Base-by-base conservation (phyloP, 2,113 vertebrate species). In the Python bivittatus region DNA sequence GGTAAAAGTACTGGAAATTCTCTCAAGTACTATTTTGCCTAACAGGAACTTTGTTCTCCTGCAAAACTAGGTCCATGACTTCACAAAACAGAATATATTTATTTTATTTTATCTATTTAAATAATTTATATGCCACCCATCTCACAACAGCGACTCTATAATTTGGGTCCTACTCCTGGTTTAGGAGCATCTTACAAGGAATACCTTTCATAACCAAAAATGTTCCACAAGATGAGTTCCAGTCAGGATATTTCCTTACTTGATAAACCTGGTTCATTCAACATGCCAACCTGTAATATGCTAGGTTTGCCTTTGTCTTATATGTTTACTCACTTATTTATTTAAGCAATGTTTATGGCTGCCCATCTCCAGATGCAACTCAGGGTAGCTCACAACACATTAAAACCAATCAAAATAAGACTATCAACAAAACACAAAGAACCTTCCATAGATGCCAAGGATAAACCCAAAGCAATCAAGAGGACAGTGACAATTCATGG, bases 1-100 rank as follows among this genome's bases (percentile, higher is more conserved):
- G 38, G 1, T 23, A 90, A 57, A 92, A 90, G 17, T 20, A 48
- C 6, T 90, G 58, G 56, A 90, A 54, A 90, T 92, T 90, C 52
- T 57, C 17, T 56, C 52, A 92, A 57, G 60, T 48, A 33, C 4
- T 57, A 86, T 57, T 92, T 90, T 93, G 52, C 27, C 42, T 38
- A 4, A 61, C 2, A 8, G 56, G 53, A 38, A 7, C 42, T 60
- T 84, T 84, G 87, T 84, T 83, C 86, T 22, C 88, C 61, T 89
- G 33, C 25, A 57, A 38, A 68, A 86, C 84, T 52, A n/a, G 29
- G n/a, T 52, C 38, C 9, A 53, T 54, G n/a, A 17, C 68, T 72
- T 17, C n/a, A 17, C 5, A 72, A 72, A 72, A 72, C 68, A 72
- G n/a, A 38, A 72, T 38, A 8, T 72, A 72, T 79, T 20, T 38